Evolutionary conservation across 2,888 invertebrate genomes (phyloP), one percentile per base, ranked within the genome.

Genomic region (Papilio demoleus): DNA sequence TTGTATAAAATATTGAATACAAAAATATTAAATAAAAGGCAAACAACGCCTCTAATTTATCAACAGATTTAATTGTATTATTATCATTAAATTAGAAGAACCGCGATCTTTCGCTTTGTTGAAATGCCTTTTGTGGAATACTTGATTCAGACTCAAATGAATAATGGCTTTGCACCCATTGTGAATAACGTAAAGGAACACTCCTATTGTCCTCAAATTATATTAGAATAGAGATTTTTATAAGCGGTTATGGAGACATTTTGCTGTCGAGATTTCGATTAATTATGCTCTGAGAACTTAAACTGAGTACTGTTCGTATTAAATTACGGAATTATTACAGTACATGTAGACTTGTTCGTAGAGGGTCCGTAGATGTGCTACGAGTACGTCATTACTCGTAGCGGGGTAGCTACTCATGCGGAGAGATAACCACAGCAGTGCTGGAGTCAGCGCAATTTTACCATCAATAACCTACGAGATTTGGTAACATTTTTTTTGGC

Each of bases 81-180:
- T 56, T 61, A 53, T 67, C 50, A 60, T 67, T 60, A 67, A 67
- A 61, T 61, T 53, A 61, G 24, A 67, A 67, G 50, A 40, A 50
- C 61, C 53, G 42, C 62, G 22, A 63, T 67, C 67, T 67, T 67
- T 63, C 62, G 45, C 62, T 67, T 63, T 58, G 67, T 67, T 62
- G 56, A 56, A 56, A 67, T 56, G 62, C 56, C 67, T 62, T 67
- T 67, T 63, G 56, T 67, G 8, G 22, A 42, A 67, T 56, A 42
- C 53, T 63, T 67, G 62, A 62, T 67, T 62, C 62, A 62, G 62
- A 63, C 56, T 63, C 42, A 63, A 67, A 67, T 67, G 62, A 67
- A 34, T 67, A 67, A 67, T 67, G 62, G 62, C 62, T 63, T 58
- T 67, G 67, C 62, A 67, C 42, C 67, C 56, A 63, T 63, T 67